These are phyloP conservation scores for Astreopora myriophthalma DNA, from an alignment of 64 coral and sea anemone species.

Conservation along the genomic window DNA sequence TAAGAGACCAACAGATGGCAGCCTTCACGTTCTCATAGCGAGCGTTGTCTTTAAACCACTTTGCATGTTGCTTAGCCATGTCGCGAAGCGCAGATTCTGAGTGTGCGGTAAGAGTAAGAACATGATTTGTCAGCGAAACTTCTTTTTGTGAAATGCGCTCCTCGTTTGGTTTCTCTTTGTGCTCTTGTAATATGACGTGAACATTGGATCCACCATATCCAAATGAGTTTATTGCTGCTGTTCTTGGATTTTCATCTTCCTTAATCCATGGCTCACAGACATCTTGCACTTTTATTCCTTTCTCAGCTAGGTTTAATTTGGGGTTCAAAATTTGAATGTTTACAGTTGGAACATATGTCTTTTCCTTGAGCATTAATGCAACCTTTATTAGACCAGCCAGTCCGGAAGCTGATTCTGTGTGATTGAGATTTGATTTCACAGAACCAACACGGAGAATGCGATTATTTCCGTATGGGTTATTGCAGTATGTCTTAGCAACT, in stretches of 20 bases:
- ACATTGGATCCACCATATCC: constrained; percentile 78
- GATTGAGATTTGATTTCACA: constrained; percentile 89
- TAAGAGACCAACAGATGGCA: constrained; percentile 75
- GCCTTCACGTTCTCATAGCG: constrained; percentile 10
- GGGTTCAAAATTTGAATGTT: constrained; percentile 43
- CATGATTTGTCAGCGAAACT: not conserved
- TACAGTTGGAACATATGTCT: constrained; percentile 60
- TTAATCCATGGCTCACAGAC: constrained; percentile 49
- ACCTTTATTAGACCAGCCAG: constrained; percentile 74
- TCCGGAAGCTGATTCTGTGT: constrained; percentile 76
- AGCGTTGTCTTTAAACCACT: constrained; percentile 36
- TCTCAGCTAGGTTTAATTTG: constrained; percentile 63
- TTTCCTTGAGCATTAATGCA: constrained; percentile 65
- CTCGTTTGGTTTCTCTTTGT: not conserved
- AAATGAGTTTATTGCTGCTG: constrained; percentile 74
- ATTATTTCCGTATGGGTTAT: not conserved
- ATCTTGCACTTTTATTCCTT: constrained; percentile 71
- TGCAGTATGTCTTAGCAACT: constrained; percentile 63
- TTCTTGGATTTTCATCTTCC: constrained; percentile 36
- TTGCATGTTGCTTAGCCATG: constrained; percentile 2
- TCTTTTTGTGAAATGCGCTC: not conserved
- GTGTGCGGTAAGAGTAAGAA: constrained; percentile 61
- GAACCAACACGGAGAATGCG: constrained; percentile 70
- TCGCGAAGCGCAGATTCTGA: constrained; percentile 13
- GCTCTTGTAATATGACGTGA: constrained; percentile 61